Base-by-base conservation (phyloP, 2,797 vertebrate genomes). In the Enteromius argenteus region DNA sequence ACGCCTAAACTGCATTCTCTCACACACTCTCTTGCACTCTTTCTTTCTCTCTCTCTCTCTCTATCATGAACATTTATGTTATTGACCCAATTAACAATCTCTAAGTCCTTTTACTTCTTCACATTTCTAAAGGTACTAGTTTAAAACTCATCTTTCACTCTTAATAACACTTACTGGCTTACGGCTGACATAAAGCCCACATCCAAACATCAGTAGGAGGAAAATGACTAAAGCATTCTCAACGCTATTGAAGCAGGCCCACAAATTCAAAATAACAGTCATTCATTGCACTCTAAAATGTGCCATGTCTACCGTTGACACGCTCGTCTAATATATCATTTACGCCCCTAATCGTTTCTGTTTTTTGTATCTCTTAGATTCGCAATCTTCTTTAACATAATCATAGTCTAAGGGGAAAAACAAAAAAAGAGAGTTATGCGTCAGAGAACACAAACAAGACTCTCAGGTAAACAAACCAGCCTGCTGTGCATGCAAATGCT, bases 381-480 rank as follows among this genome's bases (percentile, higher is more conserved):
- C 3, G 0, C 27, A 42, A 69, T 72, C 49, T 71, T 80, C 23
- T 64, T 60, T 77, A 64, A 68, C 77, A 66, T 62, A 80, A 78
- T 81, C 73, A 53, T 44, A 60, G 73, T 85, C 51, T 77, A 44
- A 30, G 10, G 17, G 39, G 21, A 3, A 4, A 60, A 79, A 60
- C 64, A 72, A 13, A 8, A 35, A 49, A 53, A 42, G 17, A 10
- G 87, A 81, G 30, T 73, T 37, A 49, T 74, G 56, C 87, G 53
- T 80, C 51, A 17, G 87, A 90, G 84, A 91, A 91, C 87, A 92
- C 88, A 88, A 89, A 88, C 89, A 88, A 87, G 80, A 87, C 86
- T 90, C 80, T 71, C 85, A 89, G 86, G 79, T 64, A 89, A 89
- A 90, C 90, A 93, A 89, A 90, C 82, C 85, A 82, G 79, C 69